These are phyloP conservation scores for Cryptoprocta ferox DNA, from an alignment of 2,797 vertebrate genomes.

Conservation along the genomic window DNA sequence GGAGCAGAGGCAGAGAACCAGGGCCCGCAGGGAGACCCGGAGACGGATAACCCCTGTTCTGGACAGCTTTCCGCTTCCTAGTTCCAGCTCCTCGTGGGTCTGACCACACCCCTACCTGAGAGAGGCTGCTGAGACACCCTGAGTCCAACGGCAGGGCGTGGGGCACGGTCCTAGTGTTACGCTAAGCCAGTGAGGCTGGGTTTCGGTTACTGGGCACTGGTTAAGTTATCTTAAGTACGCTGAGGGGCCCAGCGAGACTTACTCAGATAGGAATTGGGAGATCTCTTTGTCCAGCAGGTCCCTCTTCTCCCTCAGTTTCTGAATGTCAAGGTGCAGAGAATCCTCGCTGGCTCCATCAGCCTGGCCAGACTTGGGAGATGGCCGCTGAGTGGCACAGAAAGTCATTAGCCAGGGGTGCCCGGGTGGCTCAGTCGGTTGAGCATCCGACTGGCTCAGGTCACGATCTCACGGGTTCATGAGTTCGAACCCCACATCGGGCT, in stretches of 20 bases:
- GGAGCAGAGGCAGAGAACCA: not conserved
- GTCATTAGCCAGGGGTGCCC: not conserved
- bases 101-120: not conserved
- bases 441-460: too few relatives aligned
- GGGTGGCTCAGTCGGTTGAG: too few relatives aligned
- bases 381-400: slow-evolving; percentile 80
- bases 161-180: not conserved
- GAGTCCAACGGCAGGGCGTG: not conserved
- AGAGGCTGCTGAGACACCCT: not conserved
- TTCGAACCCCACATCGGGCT: too few relatives aligned
- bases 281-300: slow-evolving; percentile 91
- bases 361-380: slow-evolving; percentile 60
- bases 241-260: slow-evolving; percentile 74
- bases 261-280: slow-evolving; percentile 90
- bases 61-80: not conserved
- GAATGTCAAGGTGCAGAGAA: slow-evolving; percentile 86
- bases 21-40: not conserved
- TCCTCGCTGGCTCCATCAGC: slow-evolving; percentile 36
- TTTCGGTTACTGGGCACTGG: not conserved
- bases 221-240: not conserved
- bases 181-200: not conserved
- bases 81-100: not conserved
- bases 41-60: not conserved
- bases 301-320: slow-evolving; percentile 88
- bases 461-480: too few relatives aligned